A percentile compares a stretch with the other conserved stretches of the same genome.
Conservation (phyloP, 2,888 invertebrate species). For the Dasysyrphus albostriatus region DNA sequence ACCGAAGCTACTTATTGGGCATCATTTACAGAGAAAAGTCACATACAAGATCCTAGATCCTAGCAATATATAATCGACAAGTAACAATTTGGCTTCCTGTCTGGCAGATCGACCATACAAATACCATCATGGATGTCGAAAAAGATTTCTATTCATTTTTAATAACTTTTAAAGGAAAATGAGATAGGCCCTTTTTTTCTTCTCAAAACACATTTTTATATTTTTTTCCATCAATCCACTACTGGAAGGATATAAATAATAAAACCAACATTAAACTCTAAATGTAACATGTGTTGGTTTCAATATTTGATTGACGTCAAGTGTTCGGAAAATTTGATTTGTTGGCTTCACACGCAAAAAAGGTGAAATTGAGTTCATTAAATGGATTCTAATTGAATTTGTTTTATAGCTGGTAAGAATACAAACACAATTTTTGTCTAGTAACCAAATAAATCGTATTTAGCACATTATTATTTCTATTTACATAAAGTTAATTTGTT, state of each 20-base stretch:
- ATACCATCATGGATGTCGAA: no score
- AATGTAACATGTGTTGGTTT: neutral
- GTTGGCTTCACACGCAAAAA: neutral
- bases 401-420: neutral
- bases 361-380: neutral
- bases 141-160: no score
- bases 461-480: neutral
- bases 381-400: neutral
- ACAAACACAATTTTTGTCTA: no score
- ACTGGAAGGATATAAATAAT: neutral
- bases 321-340: neutral
- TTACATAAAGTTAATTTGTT: no score
- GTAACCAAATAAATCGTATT: no score
- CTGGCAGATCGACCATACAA: no score
- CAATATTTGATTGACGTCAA: slow-evolving; percentile 1
- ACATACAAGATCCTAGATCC: no score
- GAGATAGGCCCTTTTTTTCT: neutral
- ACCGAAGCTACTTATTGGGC: no score
- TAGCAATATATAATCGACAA: no score
- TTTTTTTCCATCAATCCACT: neutral
- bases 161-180: neutral
- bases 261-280: neutral
- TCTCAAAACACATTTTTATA: neutral
- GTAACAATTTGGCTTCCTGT: no score
- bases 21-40: no score